Conservation (phyloP, 2,888 invertebrate species). For the Arge pagana region DNA sequence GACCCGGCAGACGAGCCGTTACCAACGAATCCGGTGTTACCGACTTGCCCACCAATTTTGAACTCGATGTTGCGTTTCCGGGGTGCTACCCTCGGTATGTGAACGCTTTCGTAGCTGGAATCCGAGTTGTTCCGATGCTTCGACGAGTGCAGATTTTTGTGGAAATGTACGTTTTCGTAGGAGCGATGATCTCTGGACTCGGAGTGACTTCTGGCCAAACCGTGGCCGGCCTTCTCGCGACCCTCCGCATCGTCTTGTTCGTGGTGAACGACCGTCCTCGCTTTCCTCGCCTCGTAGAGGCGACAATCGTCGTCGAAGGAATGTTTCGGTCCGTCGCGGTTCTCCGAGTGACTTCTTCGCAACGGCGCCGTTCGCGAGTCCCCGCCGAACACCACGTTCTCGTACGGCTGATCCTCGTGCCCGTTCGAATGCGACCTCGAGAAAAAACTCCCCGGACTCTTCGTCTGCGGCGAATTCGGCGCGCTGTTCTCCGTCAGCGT, state of each 20-base stretch:
- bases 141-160: conserved; percentile 27
- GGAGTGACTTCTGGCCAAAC: conserved; percentile 40
- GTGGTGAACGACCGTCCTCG: conserved; percentile 26
- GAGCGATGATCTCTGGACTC: conserved; percentile 43
- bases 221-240: background rate
- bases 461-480: conserved; percentile 43
- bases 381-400: conserved; percentile 33
- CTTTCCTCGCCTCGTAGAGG: conserved; percentile 37
- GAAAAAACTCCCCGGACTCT: conserved; percentile 34
- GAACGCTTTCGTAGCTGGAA: conserved; percentile 46
- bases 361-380: conserved; percentile 34
- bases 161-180: conserved; percentile 44
- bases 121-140: conserved; percentile 34
- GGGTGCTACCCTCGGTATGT: conserved; percentile 47
- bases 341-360: conserved; percentile 48
- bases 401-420: too few species aligned
- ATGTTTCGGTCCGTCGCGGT: conserved; percentile 37
- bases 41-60: conserved; percentile 49
- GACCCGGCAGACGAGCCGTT: conserved; percentile 26
- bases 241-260: background rate
- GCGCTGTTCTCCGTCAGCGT: conserved; percentile 58
- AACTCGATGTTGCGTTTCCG: conserved; percentile 47
- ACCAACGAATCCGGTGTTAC: conserved; percentile 32
- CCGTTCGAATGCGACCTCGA: conserved; percentile 34
- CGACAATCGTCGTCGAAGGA: conserved; percentile 45